Base-by-base conservation (phyloP, 2,113 vertebrate species). In the Ursus arctos region DNA sequence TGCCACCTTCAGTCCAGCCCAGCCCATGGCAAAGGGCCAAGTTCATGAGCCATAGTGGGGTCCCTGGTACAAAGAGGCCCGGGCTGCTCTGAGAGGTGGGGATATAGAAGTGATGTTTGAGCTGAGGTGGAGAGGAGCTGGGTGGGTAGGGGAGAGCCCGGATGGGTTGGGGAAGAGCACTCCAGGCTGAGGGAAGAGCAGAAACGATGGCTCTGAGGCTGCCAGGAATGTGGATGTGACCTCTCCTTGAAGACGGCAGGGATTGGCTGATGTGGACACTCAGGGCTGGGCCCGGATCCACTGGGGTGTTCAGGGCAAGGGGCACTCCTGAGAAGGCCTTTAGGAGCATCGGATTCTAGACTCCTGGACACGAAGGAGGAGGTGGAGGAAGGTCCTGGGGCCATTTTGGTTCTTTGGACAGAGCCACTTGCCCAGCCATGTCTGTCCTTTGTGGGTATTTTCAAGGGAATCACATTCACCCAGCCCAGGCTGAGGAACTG, bases 91-190 rank as follows among this genome's bases (percentile, higher is more conserved):
- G 65, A 49, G 55, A 84, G 28, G 21, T 49, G 53, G 26, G 24
- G 74, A 49, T 51, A 28, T 2, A 31, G 28, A 47, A 49, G 77
- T 72, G 82, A n/a, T 55, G 6, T 49, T 33, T 26, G 36, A n/a
- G 69, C 24, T 51, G 81, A 40, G 47, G 63, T 14, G 18, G 31
- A 69, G 36, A 67, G 51, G 11, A 71, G 65, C 26, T 49, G 33
- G 85, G 1, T 10, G 43, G 9, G 22, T 18, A 2, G 1, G 51
- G 31, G 14, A 31, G 59, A 49, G 18, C 51, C 72, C 24, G 7
- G 11, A 0, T 0, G 43, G 63, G 36, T 10, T 1, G 4, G 10
- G 36, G 43, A 84, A 19, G 11, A 55, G 61, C 69, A 47, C 0
- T 7, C 13, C 9, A 51, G 77, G 88, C 6, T 18, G 28, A 36